Evolutionary conservation across 2,797 vertebrate species (phyloP).

Genomic region (Sebastes dallii): DNA sequence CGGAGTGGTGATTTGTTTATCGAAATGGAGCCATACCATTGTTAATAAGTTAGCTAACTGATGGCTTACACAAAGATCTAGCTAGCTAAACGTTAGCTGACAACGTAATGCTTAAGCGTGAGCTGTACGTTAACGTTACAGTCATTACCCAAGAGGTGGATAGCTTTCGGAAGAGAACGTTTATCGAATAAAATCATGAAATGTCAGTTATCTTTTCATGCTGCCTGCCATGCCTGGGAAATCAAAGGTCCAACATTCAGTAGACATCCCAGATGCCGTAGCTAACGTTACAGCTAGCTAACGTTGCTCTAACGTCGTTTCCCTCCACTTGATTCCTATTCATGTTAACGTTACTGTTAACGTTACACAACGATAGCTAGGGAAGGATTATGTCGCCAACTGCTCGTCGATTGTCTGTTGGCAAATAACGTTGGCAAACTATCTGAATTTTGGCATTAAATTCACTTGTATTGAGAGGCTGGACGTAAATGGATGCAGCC

Average conservation of each 20-base stretch:
- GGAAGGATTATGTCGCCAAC: background rate
- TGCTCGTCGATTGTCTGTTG: accelerated
- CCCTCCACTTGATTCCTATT: slow-evolving; percentile 45
- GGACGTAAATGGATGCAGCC: background rate
- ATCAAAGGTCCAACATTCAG: background rate
- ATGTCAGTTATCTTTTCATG: background rate
- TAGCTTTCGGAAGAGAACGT: background rate
- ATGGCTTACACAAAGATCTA: no score
- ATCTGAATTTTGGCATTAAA: background rate
- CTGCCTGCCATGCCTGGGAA: accelerated
- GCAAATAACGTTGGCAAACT: accelerated
- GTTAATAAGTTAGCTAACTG: no score
- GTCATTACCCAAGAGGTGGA: accelerated
- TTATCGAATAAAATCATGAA: background rate
- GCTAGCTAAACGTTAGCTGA: background rate
- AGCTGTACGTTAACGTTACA: background rate
- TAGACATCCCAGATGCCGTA: background rate
- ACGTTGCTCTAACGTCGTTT: slow-evolving; percentile 39
- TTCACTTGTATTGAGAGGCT: background rate
- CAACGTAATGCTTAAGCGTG: background rate
- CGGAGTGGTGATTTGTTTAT: background rate
- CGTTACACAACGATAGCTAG: accelerated
- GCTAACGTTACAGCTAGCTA: slow-evolving; percentile 21
- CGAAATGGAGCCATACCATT: background rate
- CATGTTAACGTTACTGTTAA: background rate